A percentile compares a stretch with the other conserved stretches of the same genome.
Conservation (phyloP, 1,140 invertebrate species). For the Rhynchophorus ferrugineus region DNA sequence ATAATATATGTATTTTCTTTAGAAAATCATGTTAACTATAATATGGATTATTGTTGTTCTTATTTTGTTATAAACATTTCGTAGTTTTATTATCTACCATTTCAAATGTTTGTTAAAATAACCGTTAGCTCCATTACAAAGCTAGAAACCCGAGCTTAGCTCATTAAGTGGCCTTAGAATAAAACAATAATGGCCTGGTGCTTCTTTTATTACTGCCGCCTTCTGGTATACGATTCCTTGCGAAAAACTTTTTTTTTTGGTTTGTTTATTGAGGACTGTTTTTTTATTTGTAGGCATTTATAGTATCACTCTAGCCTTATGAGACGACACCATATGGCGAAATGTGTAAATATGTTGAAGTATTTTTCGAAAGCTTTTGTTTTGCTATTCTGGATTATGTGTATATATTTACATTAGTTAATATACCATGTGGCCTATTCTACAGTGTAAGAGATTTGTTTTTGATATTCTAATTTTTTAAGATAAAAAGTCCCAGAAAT, state of each 20-base stretch:
- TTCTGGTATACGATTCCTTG: slow-evolving; percentile 13
- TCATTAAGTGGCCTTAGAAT: slow-evolving; percentile 9
- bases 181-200: slow-evolving; percentile 18
- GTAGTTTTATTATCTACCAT: neutral
- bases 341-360: slow-evolving; percentile 10
- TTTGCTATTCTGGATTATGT: slow-evolving; percentile 11
- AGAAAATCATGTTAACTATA: too few relatives aligned
- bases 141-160: neutral
- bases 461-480: slow-evolving; percentile 14
- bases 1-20: too few relatives aligned
- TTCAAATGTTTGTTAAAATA: too few relatives aligned
- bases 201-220: slow-evolving; percentile 17
- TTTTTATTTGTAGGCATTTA: too few relatives aligned
- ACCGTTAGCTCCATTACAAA: neutral
- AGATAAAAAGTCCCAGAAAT: slow-evolving; percentile 11
- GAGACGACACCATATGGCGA: too few relatives aligned
- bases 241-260: too few relatives aligned
- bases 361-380: slow-evolving; percentile 16
- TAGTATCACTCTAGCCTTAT: too few relatives aligned
- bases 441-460: slow-evolving; percentile 23
- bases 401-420: slow-evolving; percentile 19
- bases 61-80: too few relatives aligned
- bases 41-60: too few relatives aligned
- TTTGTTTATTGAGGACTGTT: too few relatives aligned
- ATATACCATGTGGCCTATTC: slow-evolving; percentile 28